Evolutionary conservation across 2,113 vertebrate genomes (phyloP), one percentile per base, ranked within the genome.

Genomic region (Misgurnus anguillicaudatus): DNA sequence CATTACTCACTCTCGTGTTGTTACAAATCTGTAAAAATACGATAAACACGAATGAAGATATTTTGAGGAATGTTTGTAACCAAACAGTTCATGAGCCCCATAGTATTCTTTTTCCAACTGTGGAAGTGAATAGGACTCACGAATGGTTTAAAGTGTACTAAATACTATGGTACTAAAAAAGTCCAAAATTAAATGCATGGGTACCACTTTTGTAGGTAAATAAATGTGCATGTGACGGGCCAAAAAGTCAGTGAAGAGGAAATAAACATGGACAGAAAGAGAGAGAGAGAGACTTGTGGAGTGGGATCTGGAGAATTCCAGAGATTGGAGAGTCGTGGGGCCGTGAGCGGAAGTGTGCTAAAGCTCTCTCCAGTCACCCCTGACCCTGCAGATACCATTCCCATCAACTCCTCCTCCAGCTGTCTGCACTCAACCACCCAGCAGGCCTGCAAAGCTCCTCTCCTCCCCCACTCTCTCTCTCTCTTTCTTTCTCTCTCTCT

Each of bases 301-400:
- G 77, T 82, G 80, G 83, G 80, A 82, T 80, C 68, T 64, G 68
- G 63, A 80, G 86, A 87, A 90, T 91, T 90, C 87, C 90, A 88
- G 85, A 87, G 87, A 58, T 78, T 61, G 81, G 72, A 87, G 87
- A 82, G 87, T 83, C 86, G 64, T 87, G 87, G 89, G 88, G 84
- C 87, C 83, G 75, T 89, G 87, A 90, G 84, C 87, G 91, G 91
- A 92, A 92, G 89, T 88, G 89, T 90, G 89, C 89, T 90, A 89
- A 91, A 92, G 87, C 89, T 87, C 85, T 87, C 67, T 83, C 61
- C 45, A 78, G 82, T 88, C 86, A 88, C 88, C 88, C 81, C 60
- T 82, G 84, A 91, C 88, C 91, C 51, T 57, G 81, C 79, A 88
- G 89, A 91, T 89, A 92, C 84, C 86, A 84, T 90, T 90, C 89